phyloP scores from a whole-genome alignment of 2,888 invertebrate species.

The Trissolcus japonicus region DNA sequence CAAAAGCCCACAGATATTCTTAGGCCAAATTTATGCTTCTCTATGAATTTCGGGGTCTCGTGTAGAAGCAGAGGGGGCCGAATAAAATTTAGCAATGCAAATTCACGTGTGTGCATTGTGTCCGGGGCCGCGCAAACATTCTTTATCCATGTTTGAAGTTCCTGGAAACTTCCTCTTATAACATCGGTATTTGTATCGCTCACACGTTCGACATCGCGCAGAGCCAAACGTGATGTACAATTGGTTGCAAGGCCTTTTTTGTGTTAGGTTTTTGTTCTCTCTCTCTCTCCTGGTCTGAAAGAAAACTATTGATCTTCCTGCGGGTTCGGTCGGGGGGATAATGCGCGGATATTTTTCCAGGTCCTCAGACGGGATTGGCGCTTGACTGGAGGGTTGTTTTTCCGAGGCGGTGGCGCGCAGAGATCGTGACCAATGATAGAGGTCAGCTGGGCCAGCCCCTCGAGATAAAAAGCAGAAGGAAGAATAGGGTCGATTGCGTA shows the following conservation, averaged over 20 bases:
- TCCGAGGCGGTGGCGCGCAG: conserved; percentile 68
- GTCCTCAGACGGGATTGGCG: conserved; percentile 71
- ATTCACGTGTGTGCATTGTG: conserved; percentile 65
- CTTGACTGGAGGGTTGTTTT: conserved; percentile 71
- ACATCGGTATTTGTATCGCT: conserved; percentile 68
- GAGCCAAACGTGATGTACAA: conserved; percentile 7
- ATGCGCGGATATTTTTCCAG: conserved; percentile 45
- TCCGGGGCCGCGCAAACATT: conserved; percentile 63
- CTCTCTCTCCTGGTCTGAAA: background rate
- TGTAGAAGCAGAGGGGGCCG: conserved; percentile 55
- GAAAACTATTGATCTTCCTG: conserved; percentile 15
- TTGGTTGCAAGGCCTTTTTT: background rate
- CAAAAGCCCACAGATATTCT: too few species aligned
- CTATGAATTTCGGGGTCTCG: background rate
- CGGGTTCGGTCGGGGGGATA: conserved; percentile 1
- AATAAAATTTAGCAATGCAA: conserved; percentile 74
- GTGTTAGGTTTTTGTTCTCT: background rate
- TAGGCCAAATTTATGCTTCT: too few species aligned
- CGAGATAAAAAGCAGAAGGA: conserved; percentile 15
- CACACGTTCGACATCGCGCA: conserved; percentile 65
- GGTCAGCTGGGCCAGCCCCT: conserved; percentile 69
- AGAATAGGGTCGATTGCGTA: conserved; percentile 31
- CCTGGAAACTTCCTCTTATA: conserved; percentile 70
- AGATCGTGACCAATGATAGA: conserved; percentile 76
- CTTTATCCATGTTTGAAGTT: conserved; percentile 68